phyloP scores from a whole-genome alignment of 1,140 invertebrate genomes.

The Formica selysi region DNA sequence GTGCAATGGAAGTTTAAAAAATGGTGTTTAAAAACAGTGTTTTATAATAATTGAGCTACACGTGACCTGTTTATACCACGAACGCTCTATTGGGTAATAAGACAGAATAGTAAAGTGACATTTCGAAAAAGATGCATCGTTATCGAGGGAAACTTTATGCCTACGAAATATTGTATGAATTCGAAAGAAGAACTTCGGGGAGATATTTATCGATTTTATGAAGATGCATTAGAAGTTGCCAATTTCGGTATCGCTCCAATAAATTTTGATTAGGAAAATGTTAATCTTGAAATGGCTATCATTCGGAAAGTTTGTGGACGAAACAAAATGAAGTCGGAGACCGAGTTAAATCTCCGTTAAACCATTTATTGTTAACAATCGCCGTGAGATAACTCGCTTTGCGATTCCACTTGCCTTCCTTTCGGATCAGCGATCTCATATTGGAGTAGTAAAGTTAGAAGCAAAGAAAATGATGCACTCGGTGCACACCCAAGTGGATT shows the following conservation, averaged over 20 bases:
- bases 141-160: not conserved
- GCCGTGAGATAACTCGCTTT: conserved; percentile 19
- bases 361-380: conserved; percentile 34
- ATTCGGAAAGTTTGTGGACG: not conserved
- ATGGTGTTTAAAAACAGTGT: not conserved
- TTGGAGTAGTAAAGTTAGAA: conserved; percentile 11
- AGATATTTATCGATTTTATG: conserved; percentile 43
- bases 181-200: not conserved
- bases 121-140: conserved; percentile 2
- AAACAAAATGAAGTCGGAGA: conserved; percentile 5
- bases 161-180: conserved; percentile 7
- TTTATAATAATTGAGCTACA: not conserved
- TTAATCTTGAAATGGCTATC: conserved; percentile 39
- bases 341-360: conserved; percentile 49
- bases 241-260: not conserved
- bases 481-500: conserved; percentile 17
- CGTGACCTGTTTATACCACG: not conserved
- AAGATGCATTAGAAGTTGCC: conserved; percentile 31
- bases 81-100: not conserved
- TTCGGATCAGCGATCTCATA: conserved; percentile 28
- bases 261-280: conserved; percentile 42
- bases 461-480: conserved; percentile 25
- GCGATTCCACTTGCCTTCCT: conserved; percentile 31
- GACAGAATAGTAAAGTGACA: conserved; percentile 19
- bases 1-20: not conserved